These are phyloP conservation scores for Caranx melampygus DNA, from an alignment of 2,113 vertebrate genomes.

Conservation along the genomic window DNA sequence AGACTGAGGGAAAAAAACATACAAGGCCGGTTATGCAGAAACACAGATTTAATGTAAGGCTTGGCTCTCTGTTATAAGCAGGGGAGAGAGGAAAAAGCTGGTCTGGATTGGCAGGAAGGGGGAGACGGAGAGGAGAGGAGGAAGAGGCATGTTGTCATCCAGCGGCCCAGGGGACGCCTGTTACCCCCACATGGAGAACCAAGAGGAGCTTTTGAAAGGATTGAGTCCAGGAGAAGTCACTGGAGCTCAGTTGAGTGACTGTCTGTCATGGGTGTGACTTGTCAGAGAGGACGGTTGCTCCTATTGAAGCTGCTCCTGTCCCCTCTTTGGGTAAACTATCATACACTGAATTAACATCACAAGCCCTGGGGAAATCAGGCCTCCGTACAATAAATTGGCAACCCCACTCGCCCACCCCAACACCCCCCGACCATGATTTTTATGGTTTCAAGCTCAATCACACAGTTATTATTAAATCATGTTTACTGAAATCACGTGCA, in stretches of 20 bases:
- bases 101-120: constrained; percentile 73
- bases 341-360: constrained; percentile 76
- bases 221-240: constrained; percentile 16
- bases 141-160: constrained; percentile 22
- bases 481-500: constrained; percentile 60
- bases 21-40: constrained; percentile 84
- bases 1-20: constrained; percentile 68
- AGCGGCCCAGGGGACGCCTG: constrained; percentile 37
- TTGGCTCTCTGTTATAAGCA: constrained; percentile 78
- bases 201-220: constrained; percentile 15
- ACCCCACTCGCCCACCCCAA: constrained; percentile 20
- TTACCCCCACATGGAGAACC: constrained; percentile 34
- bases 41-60: constrained; percentile 87
- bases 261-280: constrained; percentile 30
- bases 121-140: constrained; percentile 25
- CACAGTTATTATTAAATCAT: constrained; percentile 69
- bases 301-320: constrained; percentile 32
- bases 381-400: constrained; percentile 70
- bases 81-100: constrained; percentile 83
- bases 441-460: constrained; percentile 72
- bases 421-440: constrained; percentile 55
- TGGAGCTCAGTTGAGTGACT: neutral
- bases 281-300: constrained; percentile 20
- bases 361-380: constrained; percentile 79
- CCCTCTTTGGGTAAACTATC: constrained; percentile 65